These are phyloP conservation scores for Eupithecia exiguata DNA, from an alignment of 2,888 invertebrate genomes.

Conservation along the genomic window DNA sequence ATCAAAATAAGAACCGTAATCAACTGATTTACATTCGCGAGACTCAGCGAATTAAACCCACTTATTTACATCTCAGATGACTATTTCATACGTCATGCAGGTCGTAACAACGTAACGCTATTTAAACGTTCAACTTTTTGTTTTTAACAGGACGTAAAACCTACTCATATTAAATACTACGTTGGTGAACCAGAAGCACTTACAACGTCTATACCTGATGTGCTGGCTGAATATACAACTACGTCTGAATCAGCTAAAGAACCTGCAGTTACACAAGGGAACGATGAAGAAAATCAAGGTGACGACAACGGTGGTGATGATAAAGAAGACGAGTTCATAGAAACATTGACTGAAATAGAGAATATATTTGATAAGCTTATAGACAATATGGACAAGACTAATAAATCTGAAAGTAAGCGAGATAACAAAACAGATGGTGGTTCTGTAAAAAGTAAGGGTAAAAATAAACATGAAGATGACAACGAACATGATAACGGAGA, in stretches of 20 bases:
- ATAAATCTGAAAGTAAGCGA: slow-evolving; percentile 14
- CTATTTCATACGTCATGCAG: neutral
- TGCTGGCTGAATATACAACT: neutral
- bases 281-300: neutral
- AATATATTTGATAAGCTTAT: slow-evolving; percentile 11
- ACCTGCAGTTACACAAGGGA: neutral
- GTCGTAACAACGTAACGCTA: neutral
- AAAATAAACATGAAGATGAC: neutral
- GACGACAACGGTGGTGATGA: neutral
- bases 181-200: slow-evolving; percentile 25
- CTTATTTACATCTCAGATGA: neutral
- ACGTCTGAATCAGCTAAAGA: neutral
- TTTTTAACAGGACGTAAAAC: slow-evolving; percentile 23
- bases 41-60: neutral
- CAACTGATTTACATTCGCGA: neutral
- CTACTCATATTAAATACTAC: slow-evolving; percentile 18
- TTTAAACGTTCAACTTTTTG: neutral
- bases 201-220: neutral
- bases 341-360: slow-evolving; percentile 26
- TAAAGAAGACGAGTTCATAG: slow-evolving; percentile 25
- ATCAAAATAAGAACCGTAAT: neutral
- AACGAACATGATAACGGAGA: neutral
- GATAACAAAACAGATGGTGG: neutral
- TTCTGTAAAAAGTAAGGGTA: neutral
- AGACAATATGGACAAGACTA: neutral